Percentiles rank a stretch among this genome's conserved stretches.
Evolutionary conservation across 1,140 invertebrate genomes (phyloP).

Genomic region (Tribolium castaneum): DNA sequence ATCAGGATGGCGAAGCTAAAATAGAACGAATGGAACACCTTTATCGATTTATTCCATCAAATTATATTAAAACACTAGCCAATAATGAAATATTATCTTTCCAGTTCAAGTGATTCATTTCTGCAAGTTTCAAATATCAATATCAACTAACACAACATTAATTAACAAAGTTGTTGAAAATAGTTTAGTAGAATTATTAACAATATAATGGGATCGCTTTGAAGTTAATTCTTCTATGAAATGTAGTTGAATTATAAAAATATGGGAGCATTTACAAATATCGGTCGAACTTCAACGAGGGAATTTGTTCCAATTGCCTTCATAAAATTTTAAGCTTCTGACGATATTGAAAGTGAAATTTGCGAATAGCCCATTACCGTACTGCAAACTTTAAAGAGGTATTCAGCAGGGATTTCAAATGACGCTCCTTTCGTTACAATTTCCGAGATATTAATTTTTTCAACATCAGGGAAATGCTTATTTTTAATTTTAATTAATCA

Average conservation of each 20-base stretch:
- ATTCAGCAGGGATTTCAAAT: neutral
- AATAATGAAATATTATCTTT: neutral
- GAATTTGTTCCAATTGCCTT: neutral
- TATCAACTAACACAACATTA: neutral
- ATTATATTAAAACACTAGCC: slow-evolving; percentile 1
- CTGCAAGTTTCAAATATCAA: neutral
- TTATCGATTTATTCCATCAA: neutral
- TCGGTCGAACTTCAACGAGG: neutral
- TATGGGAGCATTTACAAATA: neutral
- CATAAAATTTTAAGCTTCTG: neutral
- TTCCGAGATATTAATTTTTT: neutral
- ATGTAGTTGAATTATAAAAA: neutral
- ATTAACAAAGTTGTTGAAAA: neutral
- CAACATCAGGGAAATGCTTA: neutral
- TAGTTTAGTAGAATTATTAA: neutral
- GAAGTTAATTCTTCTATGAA: neutral
- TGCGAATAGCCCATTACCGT: neutral
- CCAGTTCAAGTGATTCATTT: neutral
- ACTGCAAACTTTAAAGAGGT: neutral
- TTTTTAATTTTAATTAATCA: no score
- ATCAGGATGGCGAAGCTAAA: neutral
- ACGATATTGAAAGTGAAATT: neutral
- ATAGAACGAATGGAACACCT: neutral
- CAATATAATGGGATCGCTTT: neutral
- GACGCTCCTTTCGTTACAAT: neutral